Evolutionary conservation across 2,113 vertebrate genomes (phyloP), one percentile per base, ranked within the genome.

Genomic region (Peromyscus polionotus): DNA sequence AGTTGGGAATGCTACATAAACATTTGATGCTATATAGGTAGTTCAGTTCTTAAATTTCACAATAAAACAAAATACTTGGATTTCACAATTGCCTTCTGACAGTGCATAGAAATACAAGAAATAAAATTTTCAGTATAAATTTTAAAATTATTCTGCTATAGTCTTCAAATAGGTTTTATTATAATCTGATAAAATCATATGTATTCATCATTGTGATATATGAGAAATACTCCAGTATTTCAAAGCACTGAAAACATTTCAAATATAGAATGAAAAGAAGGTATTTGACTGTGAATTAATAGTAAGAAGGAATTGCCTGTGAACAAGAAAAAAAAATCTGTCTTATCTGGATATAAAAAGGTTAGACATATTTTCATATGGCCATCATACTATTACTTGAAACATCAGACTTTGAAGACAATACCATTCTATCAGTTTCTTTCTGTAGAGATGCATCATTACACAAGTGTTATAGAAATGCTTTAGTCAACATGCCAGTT

Each of bases 141-240:
- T 95, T 90, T 85, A 16, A 83, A 88, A 96, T 81, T 72, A 63
- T 72, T 63, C 1, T 90, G 2, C 19, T 76, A 72, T 39, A 75
- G 17, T 48, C 88, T 97, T 84, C 57, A 91, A 92, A 72, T 17
- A 81, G 13, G 57, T 90, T 92, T 94, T 93, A 51, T 80, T 88
- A 39, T 16, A 80, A 65, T 4, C 45, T 54, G 75, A 63, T n/a
- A 92, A 67, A 90, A 54, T 51, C 45, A 7, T 68, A 24, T 76
- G 22, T 39, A 68, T 89, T 36, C 26, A 22, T 72, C 75, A 68
- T 39, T 89, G 26, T n/a, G 3, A 20, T 77, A 1, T 91, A 48
- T 88, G 13, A 45, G 16, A 72, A 93, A 92, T 73, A 3, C 12
- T 76, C 4, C 68, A 94, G 72, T 89, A 93, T 39, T 91, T 92